Base-by-base conservation (phyloP, 2,888 invertebrate genomes). In the Spatulosminthurus flaviceps region DNA sequence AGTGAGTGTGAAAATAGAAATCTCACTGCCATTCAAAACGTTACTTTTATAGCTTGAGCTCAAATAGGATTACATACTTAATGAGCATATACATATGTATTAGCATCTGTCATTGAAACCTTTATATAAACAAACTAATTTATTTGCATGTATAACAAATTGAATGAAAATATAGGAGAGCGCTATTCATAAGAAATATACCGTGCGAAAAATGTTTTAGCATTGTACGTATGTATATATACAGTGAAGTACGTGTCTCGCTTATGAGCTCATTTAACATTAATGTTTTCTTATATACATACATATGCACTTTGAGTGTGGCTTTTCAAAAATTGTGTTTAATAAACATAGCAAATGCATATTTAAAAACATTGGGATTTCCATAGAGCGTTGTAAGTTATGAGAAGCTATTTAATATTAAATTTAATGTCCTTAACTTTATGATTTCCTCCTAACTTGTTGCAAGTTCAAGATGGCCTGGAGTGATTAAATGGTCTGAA, bases 131-230 rank as follows among this genome's bases (percentile, higher is more conserved):
- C 51, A 2, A 5, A 13, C 51, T 9, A 19, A 51, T n/a, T 51
- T 16, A n/a, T 19, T 51, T n/a, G n/a, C 16, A 4, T 51, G n/a
- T 51, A 11, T 4, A 51, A n/a, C 51, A 51, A 19, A n/a, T 16
- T 9, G 51, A 51, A 51, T 51, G 51, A n/a, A 51, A 51, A 51
- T 51, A 51, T n/a, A n/a, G n/a, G n/a, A n/a, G n/a, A n/a, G n/a
- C n/a, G n/a, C n/a, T n/a, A n/a, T n/a, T n/a, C n/a, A n/a, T n/a
- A n/a, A n/a, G n/a, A n/a, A n/a, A n/a, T n/a, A n/a, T n/a, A n/a
- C n/a, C n/a, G n/a, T n/a, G n/a, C n/a, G n/a, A n/a, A n/a, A n/a
- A n/a, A n/a, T n/a, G n/a, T 51, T 51, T 51, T 51, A 34, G 34
- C 34, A 34, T 34, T 7, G 9, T 34, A 4, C 4, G 34, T 34